Conservation (phyloP, 2,113 vertebrate species). For the Hiodon alosoides region DNA sequence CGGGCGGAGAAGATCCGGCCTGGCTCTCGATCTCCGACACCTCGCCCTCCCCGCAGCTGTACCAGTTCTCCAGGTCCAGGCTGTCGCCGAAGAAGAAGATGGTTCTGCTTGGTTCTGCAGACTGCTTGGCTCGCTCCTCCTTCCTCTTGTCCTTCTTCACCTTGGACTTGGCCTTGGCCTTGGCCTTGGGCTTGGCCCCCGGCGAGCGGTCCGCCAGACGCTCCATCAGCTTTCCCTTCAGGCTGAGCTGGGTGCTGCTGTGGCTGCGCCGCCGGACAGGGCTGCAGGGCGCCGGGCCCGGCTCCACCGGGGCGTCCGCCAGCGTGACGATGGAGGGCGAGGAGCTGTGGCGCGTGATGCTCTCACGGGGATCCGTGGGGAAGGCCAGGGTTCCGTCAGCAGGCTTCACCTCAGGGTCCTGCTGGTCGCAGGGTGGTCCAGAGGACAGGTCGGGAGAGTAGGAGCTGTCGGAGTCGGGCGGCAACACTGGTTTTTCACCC, state of each 20-base stretch:
- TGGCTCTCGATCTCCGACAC: conserved; percentile 98
- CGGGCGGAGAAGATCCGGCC: conserved; percentile 72
- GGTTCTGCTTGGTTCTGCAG: no score
- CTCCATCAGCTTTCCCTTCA: conserved; percentile 86
- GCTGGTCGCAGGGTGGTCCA: conserved; percentile 41
- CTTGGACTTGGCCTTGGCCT: conserved; percentile 92
- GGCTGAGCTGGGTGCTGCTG: conserved; percentile 89
- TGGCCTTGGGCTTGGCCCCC: conserved; percentile 91
- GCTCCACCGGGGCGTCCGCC: conserved; percentile 64
- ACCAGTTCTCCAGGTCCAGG: conserved; percentile 97
- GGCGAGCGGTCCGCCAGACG: conserved; percentile 83
- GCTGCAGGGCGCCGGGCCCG: conserved; percentile 58
- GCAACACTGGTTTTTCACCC: conserved; percentile 58
- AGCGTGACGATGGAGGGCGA: conserved; percentile 83
- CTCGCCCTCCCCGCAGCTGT: conserved; percentile 96
- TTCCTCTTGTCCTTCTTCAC: conserved; percentile 83
- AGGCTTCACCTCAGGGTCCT: conserved; percentile 38
- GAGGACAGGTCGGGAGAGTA: conserved; percentile 56
- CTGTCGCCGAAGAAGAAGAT: conserved; percentile 93
- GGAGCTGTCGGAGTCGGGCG: conserved; percentile 62
- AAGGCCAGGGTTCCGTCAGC: no score
- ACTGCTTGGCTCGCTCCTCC: conserved; percentile 78
- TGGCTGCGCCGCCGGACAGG: conserved; percentile 79
- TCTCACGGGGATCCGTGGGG: conserved; percentile 60
- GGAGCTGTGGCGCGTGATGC: conserved; percentile 86